phyloP scores from a whole-genome alignment of 2,888 invertebrate genomes.

The Eurytoma californica region DNA sequence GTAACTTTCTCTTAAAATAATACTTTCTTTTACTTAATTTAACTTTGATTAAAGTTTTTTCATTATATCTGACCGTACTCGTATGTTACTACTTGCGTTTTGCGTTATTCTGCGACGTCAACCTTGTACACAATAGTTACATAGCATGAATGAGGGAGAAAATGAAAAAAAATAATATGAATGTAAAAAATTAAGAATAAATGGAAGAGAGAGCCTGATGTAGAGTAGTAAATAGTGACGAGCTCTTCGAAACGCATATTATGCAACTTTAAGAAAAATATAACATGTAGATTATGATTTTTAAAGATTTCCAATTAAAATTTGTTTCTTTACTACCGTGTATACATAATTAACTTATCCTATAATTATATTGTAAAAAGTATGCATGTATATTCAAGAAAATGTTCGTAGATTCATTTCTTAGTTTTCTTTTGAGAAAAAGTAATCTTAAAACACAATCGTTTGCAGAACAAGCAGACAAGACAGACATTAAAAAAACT shows the following conservation, averaged over 20 bases:
- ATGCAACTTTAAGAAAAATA: neutral
- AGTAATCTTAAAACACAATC: no score
- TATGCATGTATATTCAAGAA: no score
- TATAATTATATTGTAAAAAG: no score
- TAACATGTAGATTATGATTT: neutral
- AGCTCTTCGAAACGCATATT: conserved; percentile 13
- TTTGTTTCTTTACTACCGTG: no score
- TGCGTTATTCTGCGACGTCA: neutral
- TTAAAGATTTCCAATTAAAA: neutral
- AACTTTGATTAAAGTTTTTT: neutral
- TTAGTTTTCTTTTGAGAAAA: no score
- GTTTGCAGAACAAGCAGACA: no score
- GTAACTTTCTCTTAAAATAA: no score
- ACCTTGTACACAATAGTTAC: neutral
- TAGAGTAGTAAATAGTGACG: conserved; percentile 35
- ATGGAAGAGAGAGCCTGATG: conserved; percentile 15
- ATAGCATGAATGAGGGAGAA: conserved; percentile 22
- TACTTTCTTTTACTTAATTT: no score
- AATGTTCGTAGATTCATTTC: no score
- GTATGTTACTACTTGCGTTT: conserved; percentile 20
- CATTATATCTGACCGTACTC: neutral
- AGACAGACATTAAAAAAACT: neutral
- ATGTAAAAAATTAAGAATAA: conserved; percentile 20
- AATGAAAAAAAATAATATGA: conserved; percentile 1
- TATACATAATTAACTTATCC: no score